Evolutionary conservation across 2,888 invertebrate genomes (phyloP), one percentile per base, ranked within the genome.

Genomic region (Acleris literana): DNA sequence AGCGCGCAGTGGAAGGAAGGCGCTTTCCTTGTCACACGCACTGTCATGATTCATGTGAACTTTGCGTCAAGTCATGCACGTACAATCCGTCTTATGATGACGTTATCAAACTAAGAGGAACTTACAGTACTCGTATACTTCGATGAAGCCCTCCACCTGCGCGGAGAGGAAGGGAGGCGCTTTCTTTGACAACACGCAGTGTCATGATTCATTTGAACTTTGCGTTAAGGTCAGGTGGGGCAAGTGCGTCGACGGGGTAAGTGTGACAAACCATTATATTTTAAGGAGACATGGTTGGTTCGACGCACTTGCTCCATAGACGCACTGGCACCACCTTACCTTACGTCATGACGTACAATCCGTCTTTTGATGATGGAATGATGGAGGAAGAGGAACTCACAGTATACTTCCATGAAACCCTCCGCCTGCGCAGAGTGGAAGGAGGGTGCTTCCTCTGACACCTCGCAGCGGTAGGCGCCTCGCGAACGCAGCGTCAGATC

Each of bases 81-180:
- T 29, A 25, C 25, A 5, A 25, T 25, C 25, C 25, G 5, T 25
- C 25, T 25, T 25, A 25, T 25, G 5, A 25, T 25, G 9, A 33
- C 7, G 1, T 33, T 33, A 33, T 33, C 33, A 22, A 33, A 44
- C 5, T 44, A 3, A 3, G 3, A n/a, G 3, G 13, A 64, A 93
- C 95, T 93, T 87, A 96, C 96, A 96, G 74, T 95, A n/a, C n/a
- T n/a, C n/a, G n/a, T n/a, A 95, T 75, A 96, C 94, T 78, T 94
- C 93, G 95, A 96, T 95, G 79, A 94, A 95, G 66, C 94, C 94
- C 80, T 95, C 95, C 71, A 95, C 94, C 73, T 94, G 95, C 66
- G 95, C 95, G 17, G 96, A 96, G 84, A 95, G 95, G 86, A 96
- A 96, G 64, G 95, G 95, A 43, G 96, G 96, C 62, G 96, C 96